These are phyloP conservation scores for Phorcus lineatus DNA, from an alignment of 2,888 invertebrate species.

Conservation along the genomic window DNA sequence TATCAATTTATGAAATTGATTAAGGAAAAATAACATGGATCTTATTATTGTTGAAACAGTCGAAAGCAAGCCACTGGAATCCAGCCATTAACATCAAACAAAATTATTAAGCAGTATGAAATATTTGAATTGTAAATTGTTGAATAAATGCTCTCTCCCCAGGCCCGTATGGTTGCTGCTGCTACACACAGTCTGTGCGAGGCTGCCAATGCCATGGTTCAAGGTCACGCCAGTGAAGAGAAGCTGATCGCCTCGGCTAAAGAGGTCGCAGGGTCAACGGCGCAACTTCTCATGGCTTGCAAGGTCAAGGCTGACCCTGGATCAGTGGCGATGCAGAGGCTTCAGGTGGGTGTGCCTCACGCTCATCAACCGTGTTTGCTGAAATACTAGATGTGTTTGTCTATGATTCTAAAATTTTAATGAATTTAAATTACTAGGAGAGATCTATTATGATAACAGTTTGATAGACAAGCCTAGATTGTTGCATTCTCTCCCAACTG, in stretches of 20 bases:
- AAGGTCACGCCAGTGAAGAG: constrained; percentile 85
- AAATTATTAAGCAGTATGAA: no score
- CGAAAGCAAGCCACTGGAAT: no score
- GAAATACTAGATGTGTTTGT: not conserved
- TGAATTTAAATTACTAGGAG: no score
- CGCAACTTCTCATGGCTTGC: constrained; percentile 97
- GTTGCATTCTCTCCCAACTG: no score
- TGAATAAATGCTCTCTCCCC: not conserved
- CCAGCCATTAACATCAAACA: no score
- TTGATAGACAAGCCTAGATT: no score
- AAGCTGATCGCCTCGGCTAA: constrained; percentile 96
- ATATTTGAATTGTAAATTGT: no score
- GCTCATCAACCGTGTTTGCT: not conserved
- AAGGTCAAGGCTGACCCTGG: constrained; percentile 98
- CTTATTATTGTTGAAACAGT: no score
- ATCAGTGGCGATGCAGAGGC: constrained; percentile 92
- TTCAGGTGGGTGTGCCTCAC: constrained; percentile 78
- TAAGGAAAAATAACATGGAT: no score
- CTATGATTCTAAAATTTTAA: no score
- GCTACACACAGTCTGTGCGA: constrained; percentile 98
- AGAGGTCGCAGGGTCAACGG: constrained; percentile 93
- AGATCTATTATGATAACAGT: no score
- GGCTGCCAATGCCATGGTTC: constrained; percentile 96
- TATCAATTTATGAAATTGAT: no score
- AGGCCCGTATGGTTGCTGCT: constrained; percentile 94